Base-by-base conservation (phyloP, 2,113 vertebrate species). In the Parus major region DNA sequence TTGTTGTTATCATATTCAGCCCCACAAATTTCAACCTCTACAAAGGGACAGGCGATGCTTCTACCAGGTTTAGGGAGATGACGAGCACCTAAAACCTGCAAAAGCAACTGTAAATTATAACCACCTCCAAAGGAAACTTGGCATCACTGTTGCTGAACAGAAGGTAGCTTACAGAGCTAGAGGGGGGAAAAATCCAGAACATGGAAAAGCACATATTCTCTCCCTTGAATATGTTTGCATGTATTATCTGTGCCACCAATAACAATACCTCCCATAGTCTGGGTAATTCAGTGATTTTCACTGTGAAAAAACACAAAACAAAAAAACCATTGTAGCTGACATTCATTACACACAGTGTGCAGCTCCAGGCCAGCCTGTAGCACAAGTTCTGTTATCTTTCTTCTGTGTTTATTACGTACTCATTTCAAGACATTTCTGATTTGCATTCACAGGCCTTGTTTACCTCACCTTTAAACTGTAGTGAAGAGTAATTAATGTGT, bases 21-120 rank as follows among this genome's bases (percentile, higher is more conserved):
- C 46, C 99, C 99, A 41, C 98, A 99, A 78, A 99, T 97, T 92
- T 99, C 99, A 10, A 99, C 97, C 93, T 99, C 99, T 49, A 99
- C 99, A 77, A 99, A 99, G 15, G 99, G 99, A 92, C 99, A 99
- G 17, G 98, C 98, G 0, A 99, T 99, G 89, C 99, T 99, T 70
- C 99, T 98, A 13, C 99, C 98, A 3, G 92, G 97, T 78, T 99
- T 99, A 18, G 99, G 99, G 12, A 99, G 98, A 92, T 99, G 99
- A 55, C 99, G 97, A 79, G 99, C 99, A 47, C 98, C 99, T 10
- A 99, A 98, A 73, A 99, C 98, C 99, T 99, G 95, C 82, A 91
- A 90, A 63, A 57, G 10, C 50, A 88, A 70, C 25, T 22, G 13
- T 17, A 14, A 59, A 21, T 93, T 85, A 86, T 8, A 63, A 93